Conservation (phyloP, 2,113 vertebrate species). For the Podarcis raffonei region DNA sequence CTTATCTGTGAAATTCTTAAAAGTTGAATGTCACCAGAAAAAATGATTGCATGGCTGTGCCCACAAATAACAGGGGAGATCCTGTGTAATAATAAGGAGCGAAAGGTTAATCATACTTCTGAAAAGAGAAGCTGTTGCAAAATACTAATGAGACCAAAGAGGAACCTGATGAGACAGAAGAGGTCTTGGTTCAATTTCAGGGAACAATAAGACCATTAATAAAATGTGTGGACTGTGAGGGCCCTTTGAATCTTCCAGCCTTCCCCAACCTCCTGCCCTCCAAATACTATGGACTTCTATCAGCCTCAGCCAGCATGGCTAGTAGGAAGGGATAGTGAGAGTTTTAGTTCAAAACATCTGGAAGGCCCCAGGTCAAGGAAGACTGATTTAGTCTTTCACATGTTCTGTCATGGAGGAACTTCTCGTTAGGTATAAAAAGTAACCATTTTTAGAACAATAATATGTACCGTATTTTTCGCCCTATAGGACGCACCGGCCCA, state of each 20-base stretch:
- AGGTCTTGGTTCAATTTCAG: neutral
- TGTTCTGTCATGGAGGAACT: neutral
- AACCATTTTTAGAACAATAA: neutral
- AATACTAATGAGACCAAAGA: neutral
- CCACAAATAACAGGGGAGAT: neutral
- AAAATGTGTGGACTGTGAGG: neutral
- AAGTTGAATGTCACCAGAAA: neutral
- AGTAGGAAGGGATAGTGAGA: too few species aligned
- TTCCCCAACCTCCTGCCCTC: neutral
- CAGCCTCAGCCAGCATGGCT: neutral
- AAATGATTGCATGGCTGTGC: too few species aligned
- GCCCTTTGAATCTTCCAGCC: neutral
- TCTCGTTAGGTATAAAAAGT: neutral
- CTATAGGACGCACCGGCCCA: too few species aligned
- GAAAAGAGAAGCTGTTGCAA: neutral
- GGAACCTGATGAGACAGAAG: neutral
- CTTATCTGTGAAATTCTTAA: neutral
- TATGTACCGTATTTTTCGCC: too few species aligned
- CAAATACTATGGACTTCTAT: neutral
- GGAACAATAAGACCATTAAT: neutral
- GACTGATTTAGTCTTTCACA: neutral
- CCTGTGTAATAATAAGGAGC: neutral
- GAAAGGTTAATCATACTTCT: neutral
- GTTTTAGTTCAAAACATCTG: neutral
- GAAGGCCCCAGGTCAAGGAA: neutral